Percentiles rank a stretch among this genome's conserved stretches.
These are phyloP conservation scores for Brachyptera risi DNA, from an alignment of 2,888 invertebrate species.

Conservation along the genomic window DNA sequence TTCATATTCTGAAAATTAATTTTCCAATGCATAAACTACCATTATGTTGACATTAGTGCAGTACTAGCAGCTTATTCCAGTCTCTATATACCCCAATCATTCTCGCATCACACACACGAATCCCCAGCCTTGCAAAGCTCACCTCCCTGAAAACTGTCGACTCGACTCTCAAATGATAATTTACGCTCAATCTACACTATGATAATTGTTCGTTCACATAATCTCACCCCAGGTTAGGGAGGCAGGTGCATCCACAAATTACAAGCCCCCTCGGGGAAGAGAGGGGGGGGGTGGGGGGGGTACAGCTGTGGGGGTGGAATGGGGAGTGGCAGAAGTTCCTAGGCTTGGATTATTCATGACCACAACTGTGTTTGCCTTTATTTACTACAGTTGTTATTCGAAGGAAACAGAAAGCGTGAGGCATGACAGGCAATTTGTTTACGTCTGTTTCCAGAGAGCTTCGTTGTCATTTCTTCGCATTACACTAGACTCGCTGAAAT, in stretches of 20 bases:
- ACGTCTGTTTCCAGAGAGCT: neutral
- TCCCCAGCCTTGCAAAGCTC: too few species aligned
- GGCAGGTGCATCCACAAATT: slow-evolving; percentile 7
- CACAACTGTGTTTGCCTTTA: slow-evolving; percentile 4
- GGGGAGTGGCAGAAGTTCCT: neutral
- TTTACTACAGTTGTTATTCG: slow-evolving; percentile 4
- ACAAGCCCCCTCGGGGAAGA: slow-evolving; percentile 1
- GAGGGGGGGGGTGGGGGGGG: too few species aligned
- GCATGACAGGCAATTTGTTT: slow-evolving; percentile 13
- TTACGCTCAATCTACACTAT: neutral
- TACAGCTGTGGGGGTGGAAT: neutral
- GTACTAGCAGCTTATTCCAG: too few species aligned
- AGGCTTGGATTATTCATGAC: slow-evolving; percentile 13
- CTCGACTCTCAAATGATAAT: neutral
- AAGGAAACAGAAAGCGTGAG: neutral
- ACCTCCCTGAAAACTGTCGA: neutral
- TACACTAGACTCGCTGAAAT: too few species aligned
- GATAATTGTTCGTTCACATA: slow-evolving; percentile 6
- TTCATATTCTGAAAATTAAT: too few species aligned
- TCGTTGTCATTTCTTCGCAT: neutral
- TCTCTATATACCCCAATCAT: too few species aligned
- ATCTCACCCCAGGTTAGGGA: neutral
- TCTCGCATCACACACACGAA: too few species aligned
- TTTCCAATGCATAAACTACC: too few species aligned
- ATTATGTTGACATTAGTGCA: too few species aligned